Evolutionary conservation across 2,113 vertebrate genomes (phyloP), one percentile per base, ranked within the genome.

Genomic region (Phyllostomus discolor): DNA sequence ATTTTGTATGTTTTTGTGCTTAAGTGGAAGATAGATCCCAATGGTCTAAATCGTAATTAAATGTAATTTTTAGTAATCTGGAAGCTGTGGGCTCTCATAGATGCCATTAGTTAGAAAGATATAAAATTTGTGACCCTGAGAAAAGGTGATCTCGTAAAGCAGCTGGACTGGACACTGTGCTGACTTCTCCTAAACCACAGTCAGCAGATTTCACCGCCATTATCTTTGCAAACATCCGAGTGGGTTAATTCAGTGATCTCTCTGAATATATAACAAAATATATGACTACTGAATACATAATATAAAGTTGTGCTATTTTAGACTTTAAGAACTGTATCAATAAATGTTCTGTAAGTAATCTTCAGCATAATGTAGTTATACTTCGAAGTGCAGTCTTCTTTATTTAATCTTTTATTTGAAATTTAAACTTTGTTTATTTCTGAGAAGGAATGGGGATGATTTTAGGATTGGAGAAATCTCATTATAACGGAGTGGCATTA

Each of bases 1-100:
- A 9, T 78, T 85, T 93, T 92, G 19, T 92, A 17, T 64, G 81
- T 86, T 97, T 97, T 94, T 87, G 20, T 89, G 73, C 12, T 52
- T 87, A 82, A 41, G 38, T 72, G 46, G 64, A 84, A 90, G 54
- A n/a, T 64, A 41, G 73, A 88, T 41, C 84, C 28, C 10, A 93
- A 14, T 93, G 35, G 7, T 95, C 33, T 91, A 26, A 41, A 82
- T 33, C n/a, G 78, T 78, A 54, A 76, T 81, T 59, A 82, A 88
- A 89, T 62, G 72, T 50, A 38, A 48, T 50, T 84, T 90, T 95
- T 94, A 90, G 59, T 82, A 59, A 66, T 88, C 31, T 93, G 67
- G 64, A 26, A 86, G 75, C 48, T 76, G 9, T 62, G 72, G 54
- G 33, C 22, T 88, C 50, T 94, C 90, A 75, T 24, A 87, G 26